Conservation (phyloP, 2,113 vertebrate species). For the Meleagris gallopavo region DNA sequence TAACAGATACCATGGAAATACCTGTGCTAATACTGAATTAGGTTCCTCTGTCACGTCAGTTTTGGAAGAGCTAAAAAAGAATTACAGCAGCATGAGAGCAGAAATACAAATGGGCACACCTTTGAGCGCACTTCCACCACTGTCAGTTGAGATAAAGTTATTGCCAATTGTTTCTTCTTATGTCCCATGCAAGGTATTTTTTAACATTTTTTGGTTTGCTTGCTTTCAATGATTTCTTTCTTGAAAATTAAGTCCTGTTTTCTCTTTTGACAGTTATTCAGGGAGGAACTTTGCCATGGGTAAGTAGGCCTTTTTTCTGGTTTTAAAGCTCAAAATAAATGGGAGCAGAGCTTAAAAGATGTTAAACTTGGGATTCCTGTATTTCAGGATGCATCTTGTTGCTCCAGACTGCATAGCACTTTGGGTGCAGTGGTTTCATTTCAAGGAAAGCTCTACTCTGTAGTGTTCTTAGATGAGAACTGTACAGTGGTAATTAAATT, state of each 20-base stretch:
- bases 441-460: neutral
- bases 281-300: slow-evolving; percentile 11
- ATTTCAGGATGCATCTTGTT: neutral
- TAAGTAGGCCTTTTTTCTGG: slow-evolving; percentile 60
- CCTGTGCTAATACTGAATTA: slow-evolving; percentile 35
- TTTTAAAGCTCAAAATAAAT: neutral
- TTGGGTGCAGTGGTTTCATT: neutral
- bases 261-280: slow-evolving; percentile 60
- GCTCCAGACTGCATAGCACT: neutral
- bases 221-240: neutral
- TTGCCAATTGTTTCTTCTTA: neutral
- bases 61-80: slow-evolving; percentile 61
- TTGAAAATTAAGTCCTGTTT: neutral
- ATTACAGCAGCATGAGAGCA: slow-evolving; percentile 56
- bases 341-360: neutral
- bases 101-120: slow-evolving; percentile 56
- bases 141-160: slow-evolving; percentile 67
- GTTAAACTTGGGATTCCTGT: neutral
- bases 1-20: slow-evolving; percentile 42
- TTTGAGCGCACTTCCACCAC: slow-evolving; percentile 65
- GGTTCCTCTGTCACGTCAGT: slow-evolving; percentile 19
- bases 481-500: neutral
- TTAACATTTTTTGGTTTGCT: neutral
- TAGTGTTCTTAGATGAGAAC: neutral
- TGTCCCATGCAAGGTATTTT: slow-evolving; percentile 16